Evolutionary conservation across 1,140 invertebrate species (phyloP), one percentile per base, ranked within the genome.

Genomic region (Dreissena rostriformis): DNA sequence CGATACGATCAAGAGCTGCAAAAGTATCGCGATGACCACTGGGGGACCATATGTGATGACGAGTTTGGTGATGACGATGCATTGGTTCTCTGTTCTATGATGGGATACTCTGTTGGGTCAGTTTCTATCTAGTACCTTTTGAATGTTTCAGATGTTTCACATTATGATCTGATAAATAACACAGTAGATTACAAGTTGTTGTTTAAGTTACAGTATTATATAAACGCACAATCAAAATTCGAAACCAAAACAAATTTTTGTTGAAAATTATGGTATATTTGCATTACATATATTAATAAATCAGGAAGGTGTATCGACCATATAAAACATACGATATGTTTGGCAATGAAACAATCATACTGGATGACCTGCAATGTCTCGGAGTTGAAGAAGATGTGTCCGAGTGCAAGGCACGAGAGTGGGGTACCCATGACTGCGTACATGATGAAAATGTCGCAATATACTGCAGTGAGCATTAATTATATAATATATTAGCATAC

Each of bases 31-130:
- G 39, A 39, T 39, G 39, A 39, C 39, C 57, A 61, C 22, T 89
- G 82, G 85, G 87, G 86, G 22, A 88, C 85, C 17, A 82, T 89
- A 14, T 89, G 88, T 87, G 86, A 88, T 52, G 75, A 81, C 61
- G 11, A 72, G 10, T 89, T 82, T 61, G 77, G 75, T 52, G 26
- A 71, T 17, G 74, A 74, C 15, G 85, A 82, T 65, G 88, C 86
- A 0, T 29, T 29, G 28, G 87, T 89, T 11, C 65, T 89, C 6
- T 89, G 88, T 67, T 61, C 65, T 24, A 84, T 74, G 76, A 78
- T 88, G 17, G 84, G 84, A 14, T 81, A 66, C 63, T 55, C 24
- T 66, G 17, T 57, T 22, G 24, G 68, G 79, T 81, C 65, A 63
- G 67, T 53, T 61, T 19, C 17, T n/a, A 19, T 61, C 39, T 39